Base-by-base conservation (phyloP, 2,888 invertebrate genomes). In the Caenorhabditis drosophilae region DNA sequence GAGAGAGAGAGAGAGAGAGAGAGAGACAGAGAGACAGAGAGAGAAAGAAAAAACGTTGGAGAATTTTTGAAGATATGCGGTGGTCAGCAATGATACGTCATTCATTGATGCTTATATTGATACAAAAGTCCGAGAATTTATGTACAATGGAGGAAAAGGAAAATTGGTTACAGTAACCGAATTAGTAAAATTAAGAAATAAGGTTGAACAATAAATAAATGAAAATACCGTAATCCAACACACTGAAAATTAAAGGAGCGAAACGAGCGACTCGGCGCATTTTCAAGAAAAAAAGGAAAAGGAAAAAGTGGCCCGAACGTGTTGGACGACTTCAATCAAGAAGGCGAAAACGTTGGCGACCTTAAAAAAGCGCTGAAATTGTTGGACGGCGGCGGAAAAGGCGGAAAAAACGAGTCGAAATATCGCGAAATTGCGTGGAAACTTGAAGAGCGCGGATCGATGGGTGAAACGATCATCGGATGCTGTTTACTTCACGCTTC, bases 401-500 rank as follows among this genome's bases (percentile, higher is more conserved):
- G 38, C 11, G 67, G 67, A 18, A 31, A 51, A 31, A 84, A 82
- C 51, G 78, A 80, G 0, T 88, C 86, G 18, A 88, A 88, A 46
- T 92, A 91, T 83, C 89, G 78, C 87, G 93, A 57, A 54, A 73
- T 69, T 41, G 49, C 52, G 27, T 75, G 75, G 75, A 73, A 70
- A 41, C 31, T 75, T 27, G 75, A 75, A 31, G 68, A 75, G 22
- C 36, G 75, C 15, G 59, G 73, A 16, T 66, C 66, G 6, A 75
- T 97, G 0, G 96, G 96, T 0, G 97, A 97, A 86, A 92, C 93
- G 0, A 90, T 93, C 68, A 86, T 97, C 20, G 96, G 95, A 84
- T 86, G 96, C 26, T 96, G 96, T 83, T 60, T 77, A 3, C 67
- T 77, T 11, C 78, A 78, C 34, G 92, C 93, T 0, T 91, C 93